These are phyloP conservation scores for Steatornis caripensis DNA, from an alignment of 2,113 vertebrate genomes.

Conservation along the genomic window DNA sequence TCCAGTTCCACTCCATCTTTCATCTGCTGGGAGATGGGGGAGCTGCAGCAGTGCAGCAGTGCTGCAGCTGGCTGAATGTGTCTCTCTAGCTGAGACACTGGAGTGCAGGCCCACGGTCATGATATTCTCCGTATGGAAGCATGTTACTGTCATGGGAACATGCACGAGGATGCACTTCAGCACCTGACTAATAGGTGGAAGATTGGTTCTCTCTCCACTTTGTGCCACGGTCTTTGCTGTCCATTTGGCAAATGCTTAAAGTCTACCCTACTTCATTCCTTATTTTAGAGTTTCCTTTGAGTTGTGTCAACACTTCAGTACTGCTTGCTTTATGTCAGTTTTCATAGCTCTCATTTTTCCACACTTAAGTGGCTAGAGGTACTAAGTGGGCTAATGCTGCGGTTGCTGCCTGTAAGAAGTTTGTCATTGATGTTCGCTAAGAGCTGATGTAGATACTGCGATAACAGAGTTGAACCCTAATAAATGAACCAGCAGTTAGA, in stretches of 20 bases:
- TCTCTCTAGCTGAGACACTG: not conserved
- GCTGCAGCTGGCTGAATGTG: not conserved
- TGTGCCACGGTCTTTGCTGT: not conserved
- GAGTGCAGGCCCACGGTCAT: not conserved
- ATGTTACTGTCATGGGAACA: not conserved
- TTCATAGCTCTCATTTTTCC: not conserved
- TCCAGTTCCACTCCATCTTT: not conserved
- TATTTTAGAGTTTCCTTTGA: not conserved
- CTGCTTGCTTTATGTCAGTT: not conserved
- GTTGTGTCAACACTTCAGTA: not conserved
- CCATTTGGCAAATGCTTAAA: not conserved
- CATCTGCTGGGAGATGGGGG: not conserved
- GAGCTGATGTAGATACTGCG: not conserved
- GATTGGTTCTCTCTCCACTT: not conserved
- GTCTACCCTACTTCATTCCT: not conserved
- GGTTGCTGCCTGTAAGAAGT: not conserved
- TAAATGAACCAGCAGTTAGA: not conserved
- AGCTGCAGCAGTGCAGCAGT: not conserved
- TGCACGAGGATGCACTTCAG: rapidly evolving
- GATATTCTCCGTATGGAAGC: not conserved
- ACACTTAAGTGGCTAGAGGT: not conserved
- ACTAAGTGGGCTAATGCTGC: not conserved
- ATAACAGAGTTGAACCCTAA: not conserved
- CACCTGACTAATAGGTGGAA: not conserved
- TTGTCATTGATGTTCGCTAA: not conserved